Conservation (phyloP, 2,113 vertebrate species). For the Diglossa brunneiventris region DNA sequence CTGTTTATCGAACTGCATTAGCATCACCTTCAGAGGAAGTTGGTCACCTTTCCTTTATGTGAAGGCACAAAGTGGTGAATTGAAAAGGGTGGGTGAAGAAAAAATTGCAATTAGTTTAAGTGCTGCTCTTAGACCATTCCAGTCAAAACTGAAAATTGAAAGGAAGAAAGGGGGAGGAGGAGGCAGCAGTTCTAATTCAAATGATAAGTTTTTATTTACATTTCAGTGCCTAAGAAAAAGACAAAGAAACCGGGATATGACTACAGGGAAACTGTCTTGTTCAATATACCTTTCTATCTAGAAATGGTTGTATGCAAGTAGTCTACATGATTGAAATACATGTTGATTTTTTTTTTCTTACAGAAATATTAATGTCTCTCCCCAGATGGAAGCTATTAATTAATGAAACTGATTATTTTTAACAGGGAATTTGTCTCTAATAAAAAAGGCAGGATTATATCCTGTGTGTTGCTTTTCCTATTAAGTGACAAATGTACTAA, state of each 20-base stretch:
- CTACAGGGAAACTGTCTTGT: background rate
- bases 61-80: background rate
- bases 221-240: background rate
- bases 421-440: background rate
- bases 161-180: background rate
- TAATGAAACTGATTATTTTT: background rate
- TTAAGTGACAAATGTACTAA: background rate
- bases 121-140: background rate
- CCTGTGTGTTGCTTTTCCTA: background rate
- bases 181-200: background rate
- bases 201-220: background rate
- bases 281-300: background rate
- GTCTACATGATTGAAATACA: background rate
- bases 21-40: conserved; percentile 34
- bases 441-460: background rate
- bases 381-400: background rate
- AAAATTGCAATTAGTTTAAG: conserved; percentile 51
- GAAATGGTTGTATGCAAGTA: background rate
- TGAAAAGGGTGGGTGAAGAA: conserved; percentile 11
- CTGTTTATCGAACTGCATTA: conserved; percentile 52
- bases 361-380: background rate
- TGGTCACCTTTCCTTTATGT: conserved; percentile 31
- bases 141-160: conserved; percentile 8
- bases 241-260: background rate
- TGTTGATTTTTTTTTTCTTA: background rate